These are phyloP conservation scores for Sapajus apella DNA, from an alignment of 2,113 vertebrate genomes.

Conservation along the genomic window DNA sequence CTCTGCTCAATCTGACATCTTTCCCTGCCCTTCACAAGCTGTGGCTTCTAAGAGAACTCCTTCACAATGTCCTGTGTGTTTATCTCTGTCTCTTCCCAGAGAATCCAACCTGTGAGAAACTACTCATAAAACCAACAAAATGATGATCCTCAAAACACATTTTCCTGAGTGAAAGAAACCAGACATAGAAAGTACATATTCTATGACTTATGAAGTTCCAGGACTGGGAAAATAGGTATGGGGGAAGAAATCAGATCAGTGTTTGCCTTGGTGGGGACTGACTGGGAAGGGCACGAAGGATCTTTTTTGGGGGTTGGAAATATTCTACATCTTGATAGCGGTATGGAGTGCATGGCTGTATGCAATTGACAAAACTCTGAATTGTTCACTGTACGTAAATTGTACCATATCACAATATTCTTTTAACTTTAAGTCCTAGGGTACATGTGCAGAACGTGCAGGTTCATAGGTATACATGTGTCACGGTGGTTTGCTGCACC, in stretches of 20 bases:
- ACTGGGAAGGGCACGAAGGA: not conserved
- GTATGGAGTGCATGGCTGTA: not conserved
- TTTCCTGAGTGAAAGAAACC: not conserved
- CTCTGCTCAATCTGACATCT: not conserved
- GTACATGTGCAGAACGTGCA: too few relatives aligned
- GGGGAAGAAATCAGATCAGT: not conserved
- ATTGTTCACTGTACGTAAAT: not conserved
- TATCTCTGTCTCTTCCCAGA: not conserved
- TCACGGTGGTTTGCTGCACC: too few relatives aligned
- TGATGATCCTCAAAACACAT: not conserved
- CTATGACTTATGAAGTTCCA: not conserved
- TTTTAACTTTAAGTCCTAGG: too few relatives aligned
- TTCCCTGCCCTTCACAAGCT: not conserved
- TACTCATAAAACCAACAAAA: not conserved
- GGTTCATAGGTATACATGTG: too few relatives aligned
- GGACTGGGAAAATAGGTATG: not conserved
- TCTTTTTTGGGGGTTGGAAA: not conserved
- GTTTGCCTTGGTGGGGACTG: not conserved
- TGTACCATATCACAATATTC: too few relatives aligned
- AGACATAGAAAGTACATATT: not conserved
- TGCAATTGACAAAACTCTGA: not conserved
- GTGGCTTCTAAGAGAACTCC: not conserved
- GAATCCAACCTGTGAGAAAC: constrained; percentile 8
- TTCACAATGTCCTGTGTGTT: not conserved
- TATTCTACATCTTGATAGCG: not conserved